phyloP scores from a whole-genome alignment of 2,888 invertebrate genomes.

The Hetaerina titia region DNA sequence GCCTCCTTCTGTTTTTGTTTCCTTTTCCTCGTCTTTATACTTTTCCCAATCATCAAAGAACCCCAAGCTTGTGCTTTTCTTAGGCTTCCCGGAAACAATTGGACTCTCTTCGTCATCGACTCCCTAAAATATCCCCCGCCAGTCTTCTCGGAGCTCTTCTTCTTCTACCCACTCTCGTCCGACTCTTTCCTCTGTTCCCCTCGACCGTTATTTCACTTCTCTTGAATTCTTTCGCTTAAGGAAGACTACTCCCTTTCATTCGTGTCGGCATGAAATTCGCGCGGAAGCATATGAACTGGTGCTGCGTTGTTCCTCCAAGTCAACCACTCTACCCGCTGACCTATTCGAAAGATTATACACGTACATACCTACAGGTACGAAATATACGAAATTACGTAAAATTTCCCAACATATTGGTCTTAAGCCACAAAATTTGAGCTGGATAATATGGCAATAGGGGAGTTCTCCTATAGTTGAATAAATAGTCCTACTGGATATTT shows the following conservation, averaged over 20 bases:
- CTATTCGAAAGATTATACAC: too few species aligned
- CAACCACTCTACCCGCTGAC: too few species aligned
- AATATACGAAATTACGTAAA: too few species aligned
- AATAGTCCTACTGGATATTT: too few species aligned
- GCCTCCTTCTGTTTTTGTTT: background rate
- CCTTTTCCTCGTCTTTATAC: background rate
- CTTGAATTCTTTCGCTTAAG: background rate
- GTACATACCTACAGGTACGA: too few species aligned
- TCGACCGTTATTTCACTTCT: background rate
- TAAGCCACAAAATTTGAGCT: too few species aligned
- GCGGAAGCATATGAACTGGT: background rate
- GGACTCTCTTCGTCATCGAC: constrained; percentile 11
- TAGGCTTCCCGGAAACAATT: constrained; percentile 24
- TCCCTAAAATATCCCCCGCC: constrained; percentile 26
- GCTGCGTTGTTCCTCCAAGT: background rate
- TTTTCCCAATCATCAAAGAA: background rate
- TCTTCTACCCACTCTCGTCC: background rate
- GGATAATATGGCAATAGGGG: too few species aligned
- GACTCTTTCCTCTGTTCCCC: background rate
- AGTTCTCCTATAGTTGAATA: too few species aligned
- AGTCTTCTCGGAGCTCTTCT: background rate
- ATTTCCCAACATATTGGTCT: too few species aligned
- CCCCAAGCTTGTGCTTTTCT: background rate
- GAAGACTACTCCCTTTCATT: background rate
- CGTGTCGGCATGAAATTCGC: background rate